Conservation (phyloP, 2,797 vertebrate genomes). For the Choloepus didactylus region DNA sequence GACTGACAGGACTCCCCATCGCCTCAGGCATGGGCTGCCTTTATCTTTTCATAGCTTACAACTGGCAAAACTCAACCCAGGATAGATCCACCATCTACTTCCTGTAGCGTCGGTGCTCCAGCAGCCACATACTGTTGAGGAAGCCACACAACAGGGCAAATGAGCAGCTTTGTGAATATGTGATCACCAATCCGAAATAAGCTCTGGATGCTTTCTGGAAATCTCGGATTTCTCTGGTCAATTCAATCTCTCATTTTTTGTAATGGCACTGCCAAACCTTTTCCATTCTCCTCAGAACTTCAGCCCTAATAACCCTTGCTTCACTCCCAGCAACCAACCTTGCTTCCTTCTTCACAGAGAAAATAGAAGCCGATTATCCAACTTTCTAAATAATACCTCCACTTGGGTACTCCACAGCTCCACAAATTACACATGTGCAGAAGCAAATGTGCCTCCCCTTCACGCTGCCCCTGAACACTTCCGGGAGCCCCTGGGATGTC, state of each 20-base stretch:
- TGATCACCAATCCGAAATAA: background rate
- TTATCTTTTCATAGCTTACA: background rate
- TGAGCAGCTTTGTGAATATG: background rate
- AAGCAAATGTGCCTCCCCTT: background rate
- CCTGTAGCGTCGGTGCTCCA: background rate
- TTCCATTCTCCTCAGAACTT: background rate
- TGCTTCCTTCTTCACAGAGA: background rate
- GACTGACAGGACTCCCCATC: background rate
- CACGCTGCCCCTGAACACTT: background rate
- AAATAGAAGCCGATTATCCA: background rate
- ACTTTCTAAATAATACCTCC: background rate
- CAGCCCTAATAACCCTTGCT: background rate
- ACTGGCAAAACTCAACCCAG: background rate
- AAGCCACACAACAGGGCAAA: background rate
- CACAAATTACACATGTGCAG: background rate
- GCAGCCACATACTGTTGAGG: background rate
- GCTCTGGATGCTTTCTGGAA: background rate
- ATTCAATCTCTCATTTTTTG: background rate
- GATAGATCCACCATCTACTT: background rate
- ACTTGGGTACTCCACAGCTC: background rate
- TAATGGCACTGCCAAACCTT: background rate
- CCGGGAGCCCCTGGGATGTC: background rate
- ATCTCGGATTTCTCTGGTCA: background rate
- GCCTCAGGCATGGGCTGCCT: background rate
- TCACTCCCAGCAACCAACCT: background rate